Evolutionary conservation across 2,888 invertebrate genomes (phyloP).

Genomic region (Caenorhabditis parvicauda): DNA sequence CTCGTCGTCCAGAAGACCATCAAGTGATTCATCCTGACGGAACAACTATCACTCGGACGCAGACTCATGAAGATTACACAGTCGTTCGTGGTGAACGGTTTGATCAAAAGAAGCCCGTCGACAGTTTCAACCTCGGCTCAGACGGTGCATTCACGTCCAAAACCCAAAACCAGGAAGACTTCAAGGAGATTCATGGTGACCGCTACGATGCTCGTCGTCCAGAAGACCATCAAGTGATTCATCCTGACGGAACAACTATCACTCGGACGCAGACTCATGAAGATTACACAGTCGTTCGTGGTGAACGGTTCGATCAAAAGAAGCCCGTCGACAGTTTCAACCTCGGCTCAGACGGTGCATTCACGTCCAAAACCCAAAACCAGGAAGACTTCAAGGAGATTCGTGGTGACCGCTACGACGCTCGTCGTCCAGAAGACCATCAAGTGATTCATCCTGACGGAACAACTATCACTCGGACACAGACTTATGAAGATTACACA

Average conservation of each 20-base stretch:
- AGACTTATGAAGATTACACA: conserved; percentile 2
- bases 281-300: not conserved
- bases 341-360: not conserved
- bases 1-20: not conserved
- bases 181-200: not conserved
- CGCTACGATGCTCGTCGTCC: not conserved
- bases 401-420: not conserved
- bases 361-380: conserved; percentile 1
- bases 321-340: not conserved
- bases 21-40: not conserved
- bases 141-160: conserved; percentile 1
- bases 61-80: conserved; percentile 3
- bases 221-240: not conserved
- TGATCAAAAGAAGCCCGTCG: not conserved
- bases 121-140: not conserved
- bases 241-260: not conserved
- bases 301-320: not conserved
- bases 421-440: not conserved
- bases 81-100: not conserved
- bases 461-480: not conserved
- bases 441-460: not conserved
- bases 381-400: conserved; percentile 3
- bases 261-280: conserved; percentile 1
- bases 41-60: not conserved
- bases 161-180: conserved; percentile 6